Percentiles rank a stretch among this genome's conserved stretches.
Conservation (phyloP, 2,797 vertebrate species). For the Myotis planiceps region DNA sequence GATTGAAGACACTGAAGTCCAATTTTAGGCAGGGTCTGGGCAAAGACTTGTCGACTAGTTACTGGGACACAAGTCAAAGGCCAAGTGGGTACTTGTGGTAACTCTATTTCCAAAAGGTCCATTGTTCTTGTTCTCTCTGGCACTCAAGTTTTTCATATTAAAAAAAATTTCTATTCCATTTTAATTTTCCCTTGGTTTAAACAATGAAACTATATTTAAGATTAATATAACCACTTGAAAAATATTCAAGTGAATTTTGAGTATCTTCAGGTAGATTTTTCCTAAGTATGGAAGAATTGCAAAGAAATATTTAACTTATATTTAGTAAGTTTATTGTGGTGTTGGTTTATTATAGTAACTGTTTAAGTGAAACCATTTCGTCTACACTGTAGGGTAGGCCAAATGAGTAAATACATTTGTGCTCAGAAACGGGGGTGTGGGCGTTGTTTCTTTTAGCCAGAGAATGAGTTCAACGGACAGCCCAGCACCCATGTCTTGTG, state of each 20-base stretch:
- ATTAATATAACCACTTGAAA: constrained; percentile 5
- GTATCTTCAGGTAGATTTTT: background rate
- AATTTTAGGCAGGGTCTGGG: background rate
- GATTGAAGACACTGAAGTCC: background rate
- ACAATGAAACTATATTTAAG: background rate
- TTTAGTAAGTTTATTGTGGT: background rate
- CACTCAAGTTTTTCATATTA: background rate
- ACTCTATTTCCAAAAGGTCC: background rate
- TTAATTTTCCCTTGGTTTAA: background rate
- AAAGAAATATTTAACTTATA: background rate
- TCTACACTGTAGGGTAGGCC: background rate
- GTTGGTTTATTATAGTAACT: background rate
- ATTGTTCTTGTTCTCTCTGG: background rate
- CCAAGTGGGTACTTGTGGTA: background rate
- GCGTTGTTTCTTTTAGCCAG: background rate
- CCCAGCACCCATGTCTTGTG: background rate
- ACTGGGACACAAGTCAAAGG: background rate
- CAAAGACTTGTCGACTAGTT: background rate
- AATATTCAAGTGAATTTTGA: background rate
- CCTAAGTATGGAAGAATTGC: background rate
- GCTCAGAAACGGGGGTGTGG: background rate
- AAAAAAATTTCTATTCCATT: background rate
- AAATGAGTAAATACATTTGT: background rate
- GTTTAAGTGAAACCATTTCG: background rate
- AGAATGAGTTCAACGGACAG: background rate